Conservation (phyloP, 2,113 vertebrate species). For the Hylia prasina region DNA sequence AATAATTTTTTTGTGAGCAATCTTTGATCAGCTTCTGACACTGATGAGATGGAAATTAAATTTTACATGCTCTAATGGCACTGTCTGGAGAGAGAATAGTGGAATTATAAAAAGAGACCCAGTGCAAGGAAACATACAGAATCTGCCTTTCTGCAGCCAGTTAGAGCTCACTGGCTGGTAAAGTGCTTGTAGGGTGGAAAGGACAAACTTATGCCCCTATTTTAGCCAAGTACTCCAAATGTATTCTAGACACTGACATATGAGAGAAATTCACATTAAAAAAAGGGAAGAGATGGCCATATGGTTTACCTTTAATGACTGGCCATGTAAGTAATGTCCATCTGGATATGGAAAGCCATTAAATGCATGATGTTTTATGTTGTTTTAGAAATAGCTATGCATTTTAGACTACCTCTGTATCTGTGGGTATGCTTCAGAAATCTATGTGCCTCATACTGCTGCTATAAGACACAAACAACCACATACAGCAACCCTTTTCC, state of each 20-base stretch:
- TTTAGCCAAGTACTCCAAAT: background rate
- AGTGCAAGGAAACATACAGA: background rate
- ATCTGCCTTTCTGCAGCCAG: background rate
- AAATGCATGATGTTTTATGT: background rate
- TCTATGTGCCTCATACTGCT: background rate
- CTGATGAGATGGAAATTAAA: slow-evolving; percentile 65
- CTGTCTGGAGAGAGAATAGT: background rate
- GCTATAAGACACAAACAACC: background rate
- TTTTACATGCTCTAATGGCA: slow-evolving; percentile 64
- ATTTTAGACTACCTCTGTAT: background rate
- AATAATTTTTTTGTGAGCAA: slow-evolving; percentile 37
- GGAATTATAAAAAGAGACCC: slow-evolving; percentile 13
- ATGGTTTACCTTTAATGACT: background rate
- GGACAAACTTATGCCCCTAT: background rate
- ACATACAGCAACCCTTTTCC: background rate
- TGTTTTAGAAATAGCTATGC: background rate
- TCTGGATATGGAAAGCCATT: background rate
- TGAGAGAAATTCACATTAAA: background rate
- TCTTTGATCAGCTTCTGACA: slow-evolving; percentile 63
- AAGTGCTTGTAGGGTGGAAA: background rate
- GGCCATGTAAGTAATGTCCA: background rate
- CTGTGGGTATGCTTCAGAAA: background rate
- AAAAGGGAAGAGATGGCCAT: background rate
- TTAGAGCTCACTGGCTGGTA: background rate
- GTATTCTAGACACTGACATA: background rate